Evolutionary conservation across 2,888 invertebrate genomes (phyloP).

Genomic region (Balanococcus diminutus): DNA sequence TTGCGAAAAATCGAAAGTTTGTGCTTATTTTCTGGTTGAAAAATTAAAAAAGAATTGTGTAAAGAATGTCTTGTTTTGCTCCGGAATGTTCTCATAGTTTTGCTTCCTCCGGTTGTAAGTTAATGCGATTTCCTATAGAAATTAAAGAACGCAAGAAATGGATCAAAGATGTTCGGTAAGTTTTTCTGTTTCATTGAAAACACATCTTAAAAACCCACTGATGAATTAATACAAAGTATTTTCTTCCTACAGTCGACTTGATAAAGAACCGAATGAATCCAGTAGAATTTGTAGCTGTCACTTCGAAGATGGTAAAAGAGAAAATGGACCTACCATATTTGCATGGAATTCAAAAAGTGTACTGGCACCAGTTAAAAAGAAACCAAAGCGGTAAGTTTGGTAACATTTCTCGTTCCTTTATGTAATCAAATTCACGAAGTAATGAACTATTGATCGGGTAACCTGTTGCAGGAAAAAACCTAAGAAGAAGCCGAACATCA

Average conservation of each 20-base stretch:
- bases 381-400: not conserved
- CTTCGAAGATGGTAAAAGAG: conserved; percentile 4
- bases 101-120: not conserved
- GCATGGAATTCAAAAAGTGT: not conserved
- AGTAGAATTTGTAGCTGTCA: conserved; percentile 40
- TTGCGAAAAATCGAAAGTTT: no score
- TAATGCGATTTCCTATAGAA: conserved; percentile 33
- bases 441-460: not conserved
- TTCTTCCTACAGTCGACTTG: not conserved
- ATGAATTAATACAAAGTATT: not conserved
- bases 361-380: not conserved
- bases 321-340: conserved; percentile 27
- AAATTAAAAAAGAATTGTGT: no score
- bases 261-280: not conserved
- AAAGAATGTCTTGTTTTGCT: conserved; percentile 33
- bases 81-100: conserved; percentile 13
- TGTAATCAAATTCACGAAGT: not conserved
- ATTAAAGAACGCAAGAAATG: conserved; percentile 15
- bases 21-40: no score
- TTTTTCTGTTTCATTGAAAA: not conserved
- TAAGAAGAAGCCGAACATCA: not conserved
- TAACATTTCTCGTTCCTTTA: no score
- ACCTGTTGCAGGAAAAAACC: not conserved
- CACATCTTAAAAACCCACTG: not conserved
- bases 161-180: not conserved